Evolutionary conservation across 2,888 invertebrate genomes (phyloP).

Genomic region (Lochmaea capreae): DNA sequence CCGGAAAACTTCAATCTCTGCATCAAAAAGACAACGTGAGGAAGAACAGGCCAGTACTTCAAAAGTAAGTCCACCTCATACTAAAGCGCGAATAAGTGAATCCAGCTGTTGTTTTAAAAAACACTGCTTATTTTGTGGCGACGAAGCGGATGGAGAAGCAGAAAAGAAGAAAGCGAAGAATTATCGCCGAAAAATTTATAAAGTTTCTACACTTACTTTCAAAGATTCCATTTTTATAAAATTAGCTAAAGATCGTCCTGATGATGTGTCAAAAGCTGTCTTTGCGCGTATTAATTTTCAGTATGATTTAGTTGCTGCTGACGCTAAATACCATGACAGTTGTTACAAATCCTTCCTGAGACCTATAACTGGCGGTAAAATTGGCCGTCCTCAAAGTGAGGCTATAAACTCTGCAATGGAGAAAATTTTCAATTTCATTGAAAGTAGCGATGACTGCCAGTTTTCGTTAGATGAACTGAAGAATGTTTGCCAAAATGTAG

Average conservation of each 20-base stretch:
- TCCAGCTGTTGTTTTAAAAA: slow-evolving; percentile 46
- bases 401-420: slow-evolving; percentile 55
- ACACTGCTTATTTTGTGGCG: slow-evolving; percentile 58
- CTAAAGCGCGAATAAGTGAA: slow-evolving; percentile 49
- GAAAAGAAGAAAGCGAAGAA: slow-evolving; percentile 53
- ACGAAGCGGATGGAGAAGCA: slow-evolving; percentile 55
- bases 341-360: too few species aligned
- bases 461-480: slow-evolving; percentile 49
- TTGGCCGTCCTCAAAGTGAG: slow-evolving; percentile 45
- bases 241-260: slow-evolving; percentile 45
- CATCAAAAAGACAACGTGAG: slow-evolving; percentile 55
- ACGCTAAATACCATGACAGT: slow-evolving; percentile 57
- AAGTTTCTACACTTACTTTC: slow-evolving; percentile 52
- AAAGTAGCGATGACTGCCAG: slow-evolving; percentile 55
- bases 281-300: slow-evolving; percentile 50
- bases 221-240: slow-evolving; percentile 48
- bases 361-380: too few species aligned
- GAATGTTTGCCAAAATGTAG: slow-evolving; percentile 44
- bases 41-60: slow-evolving; percentile 55
- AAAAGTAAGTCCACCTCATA: slow-evolving; percentile 52
- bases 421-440: slow-evolving; percentile 57
- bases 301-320: slow-evolving; percentile 54
- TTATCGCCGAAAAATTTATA: slow-evolving; percentile 48
- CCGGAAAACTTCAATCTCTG: slow-evolving; percentile 48
- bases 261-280: slow-evolving; percentile 54